Conservation (phyloP, 2,888 invertebrate genomes). For the Phlogophora meticulosa region DNA sequence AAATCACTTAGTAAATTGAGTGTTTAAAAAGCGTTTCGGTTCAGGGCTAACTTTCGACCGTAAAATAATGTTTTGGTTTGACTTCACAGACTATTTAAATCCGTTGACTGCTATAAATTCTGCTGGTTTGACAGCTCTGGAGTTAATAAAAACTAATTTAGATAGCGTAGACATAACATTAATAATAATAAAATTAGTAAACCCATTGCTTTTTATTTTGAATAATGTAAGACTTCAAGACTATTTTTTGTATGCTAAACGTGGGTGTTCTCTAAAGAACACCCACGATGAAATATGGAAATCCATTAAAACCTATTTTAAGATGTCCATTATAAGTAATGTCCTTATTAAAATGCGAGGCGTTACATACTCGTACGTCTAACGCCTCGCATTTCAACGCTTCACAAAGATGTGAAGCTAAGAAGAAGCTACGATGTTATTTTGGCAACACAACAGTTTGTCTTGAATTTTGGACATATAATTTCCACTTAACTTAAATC, state of each 20-base stretch:
- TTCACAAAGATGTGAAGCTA: no score
- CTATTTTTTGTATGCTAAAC: neutral
- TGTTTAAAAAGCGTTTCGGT: conserved; percentile 29
- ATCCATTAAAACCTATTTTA: conserved; percentile 17
- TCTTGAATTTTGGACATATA: conserved; percentile 6
- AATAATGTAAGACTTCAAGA: neutral
- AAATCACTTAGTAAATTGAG: conserved; percentile 53
- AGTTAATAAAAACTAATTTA: conserved; percentile 19
- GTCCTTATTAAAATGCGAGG: conserved; percentile 11
- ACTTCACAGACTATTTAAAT: conserved; percentile 13
- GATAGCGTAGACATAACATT: conserved; percentile 21
- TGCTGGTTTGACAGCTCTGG: conserved; percentile 13
- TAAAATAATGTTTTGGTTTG: conserved; percentile 29
- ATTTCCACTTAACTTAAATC: conserved; percentile 8
- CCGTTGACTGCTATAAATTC: conserved; percentile 20
- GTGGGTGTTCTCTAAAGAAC: neutral
- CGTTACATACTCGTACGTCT: no score
- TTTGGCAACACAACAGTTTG: conserved; percentile 10
- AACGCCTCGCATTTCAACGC: no score
- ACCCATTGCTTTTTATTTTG: neutral
- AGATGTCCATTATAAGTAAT: conserved; percentile 3
- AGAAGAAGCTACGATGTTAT: neutral
- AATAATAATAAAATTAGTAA: conserved; percentile 4
- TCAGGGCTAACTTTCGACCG: conserved; percentile 23
- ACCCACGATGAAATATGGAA: conserved; percentile 9